These are phyloP conservation scores for Lepidurus packardi DNA, from an alignment of 1,140 invertebrate genomes.

Conservation along the genomic window DNA sequence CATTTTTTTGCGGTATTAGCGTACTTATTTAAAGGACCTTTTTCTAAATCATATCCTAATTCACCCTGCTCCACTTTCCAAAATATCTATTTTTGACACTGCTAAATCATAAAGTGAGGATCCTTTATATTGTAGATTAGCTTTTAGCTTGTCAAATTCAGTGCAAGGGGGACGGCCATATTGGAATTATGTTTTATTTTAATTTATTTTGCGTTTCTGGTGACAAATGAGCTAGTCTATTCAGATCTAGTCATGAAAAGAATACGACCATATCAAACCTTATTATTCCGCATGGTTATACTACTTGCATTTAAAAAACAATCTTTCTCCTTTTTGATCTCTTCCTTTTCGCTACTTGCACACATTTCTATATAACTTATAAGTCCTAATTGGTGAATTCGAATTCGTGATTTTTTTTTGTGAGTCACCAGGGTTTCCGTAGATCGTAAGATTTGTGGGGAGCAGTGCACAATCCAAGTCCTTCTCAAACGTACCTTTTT, in stretches of 20 bases:
- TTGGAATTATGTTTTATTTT: background rate
- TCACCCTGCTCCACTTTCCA: background rate
- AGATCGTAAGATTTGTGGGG: background rate
- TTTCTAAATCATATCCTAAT: background rate
- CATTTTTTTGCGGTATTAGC: too few relatives aligned
- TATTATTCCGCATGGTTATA: background rate
- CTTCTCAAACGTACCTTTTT: slow-evolving; percentile 4
- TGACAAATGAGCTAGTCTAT: background rate
- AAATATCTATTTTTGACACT: slow-evolving; percentile 20
- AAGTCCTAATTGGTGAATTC: background rate
- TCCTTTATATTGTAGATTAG: background rate
- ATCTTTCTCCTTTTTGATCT: background rate
- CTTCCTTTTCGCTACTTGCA: slow-evolving; percentile 9
- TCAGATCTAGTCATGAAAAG: slow-evolving; percentile 10
- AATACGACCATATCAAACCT: background rate
- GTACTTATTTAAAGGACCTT: background rate
- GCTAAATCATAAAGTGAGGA: background rate
- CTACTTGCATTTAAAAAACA: background rate
- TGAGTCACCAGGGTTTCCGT: background rate
- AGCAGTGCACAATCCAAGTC: slow-evolving; percentile 14
- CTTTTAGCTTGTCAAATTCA: background rate
- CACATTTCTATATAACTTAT: background rate
- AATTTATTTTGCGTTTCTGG: background rate
- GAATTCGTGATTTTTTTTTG: background rate
- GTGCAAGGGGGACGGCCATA: background rate